Percentiles rank a stretch among this genome's conserved stretches.
phyloP scores from a whole-genome alignment of 2,797 vertebrate species.

The Ctenosaura bakeri region DNA sequence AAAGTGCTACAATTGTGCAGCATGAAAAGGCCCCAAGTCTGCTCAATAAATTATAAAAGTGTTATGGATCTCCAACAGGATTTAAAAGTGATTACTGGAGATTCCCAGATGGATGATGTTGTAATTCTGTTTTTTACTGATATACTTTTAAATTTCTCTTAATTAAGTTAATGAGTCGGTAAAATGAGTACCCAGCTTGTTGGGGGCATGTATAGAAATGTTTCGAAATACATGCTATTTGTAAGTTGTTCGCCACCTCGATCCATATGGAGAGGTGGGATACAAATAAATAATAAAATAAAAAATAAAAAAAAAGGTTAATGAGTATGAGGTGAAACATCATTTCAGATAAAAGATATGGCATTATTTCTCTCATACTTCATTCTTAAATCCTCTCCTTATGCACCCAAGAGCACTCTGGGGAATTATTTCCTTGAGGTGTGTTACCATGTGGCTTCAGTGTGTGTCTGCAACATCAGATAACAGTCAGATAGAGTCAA shows the following conservation, averaged over 20 bases:
- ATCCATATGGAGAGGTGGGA: too few species aligned
- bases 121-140: too few species aligned
- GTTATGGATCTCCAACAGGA: neutral
- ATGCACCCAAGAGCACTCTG: neutral
- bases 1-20: too few species aligned
- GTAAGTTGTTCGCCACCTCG: too few species aligned
- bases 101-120: too few species aligned
- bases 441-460: neutral
- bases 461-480: neutral
- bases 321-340: slow-evolving; percentile 25
- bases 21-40: too few species aligned
- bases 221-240: too few species aligned
- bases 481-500: neutral
- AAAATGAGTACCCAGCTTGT: too few species aligned
- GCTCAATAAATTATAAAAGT: neutral
- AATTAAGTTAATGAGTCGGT: neutral
- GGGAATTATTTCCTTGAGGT: neutral
- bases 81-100: neutral
- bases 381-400: neutral
- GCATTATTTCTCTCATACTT: neutral
- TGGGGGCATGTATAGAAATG: too few species aligned
- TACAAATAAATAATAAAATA: too few species aligned
- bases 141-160: too few species aligned
- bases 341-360: slow-evolving; percentile 30
- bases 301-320: too few species aligned